Evolutionary conservation across 2,797 vertebrate species (phyloP).

Genomic region (Poeciliopsis infans): DNA sequence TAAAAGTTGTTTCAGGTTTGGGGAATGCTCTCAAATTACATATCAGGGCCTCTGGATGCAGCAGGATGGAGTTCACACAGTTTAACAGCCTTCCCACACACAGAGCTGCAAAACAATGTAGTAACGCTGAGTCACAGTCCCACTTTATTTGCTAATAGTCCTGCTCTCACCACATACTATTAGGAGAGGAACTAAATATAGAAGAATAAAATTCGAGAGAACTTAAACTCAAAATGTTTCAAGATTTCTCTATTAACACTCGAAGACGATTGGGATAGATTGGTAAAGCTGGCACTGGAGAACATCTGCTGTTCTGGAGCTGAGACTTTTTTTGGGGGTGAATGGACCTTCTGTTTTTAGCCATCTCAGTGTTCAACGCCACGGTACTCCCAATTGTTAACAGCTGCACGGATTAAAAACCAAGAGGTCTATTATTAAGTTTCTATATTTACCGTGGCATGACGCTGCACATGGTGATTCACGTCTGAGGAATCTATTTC

Average conservation of each 20-base stretch:
- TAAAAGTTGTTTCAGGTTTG: background rate
- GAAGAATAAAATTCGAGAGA: background rate
- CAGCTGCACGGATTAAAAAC: background rate
- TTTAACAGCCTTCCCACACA: slow-evolving; percentile 58
- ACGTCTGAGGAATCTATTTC: background rate
- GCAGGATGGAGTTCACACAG: slow-evolving; percentile 10
- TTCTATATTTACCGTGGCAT: background rate
- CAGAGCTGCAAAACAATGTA: slow-evolving; percentile 18
- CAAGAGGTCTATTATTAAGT: background rate
- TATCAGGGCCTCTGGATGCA: background rate
- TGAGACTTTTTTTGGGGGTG: background rate
- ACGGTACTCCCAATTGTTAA: background rate
- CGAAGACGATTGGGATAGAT: background rate
- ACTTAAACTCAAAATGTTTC: background rate
- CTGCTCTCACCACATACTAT: slow-evolving; percentile 4
- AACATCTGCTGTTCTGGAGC: background rate
- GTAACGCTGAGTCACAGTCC: slow-evolving; percentile 30
- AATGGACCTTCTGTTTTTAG: background rate
- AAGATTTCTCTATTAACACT: background rate
- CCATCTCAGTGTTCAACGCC: background rate
- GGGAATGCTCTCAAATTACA: background rate
- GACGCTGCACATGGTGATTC: background rate
- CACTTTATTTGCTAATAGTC: background rate
- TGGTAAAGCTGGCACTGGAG: background rate
- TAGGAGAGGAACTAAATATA: background rate